phyloP scores from a whole-genome alignment of 2,113 vertebrate species.

The Paradoxurus hermaphroditus region DNA sequence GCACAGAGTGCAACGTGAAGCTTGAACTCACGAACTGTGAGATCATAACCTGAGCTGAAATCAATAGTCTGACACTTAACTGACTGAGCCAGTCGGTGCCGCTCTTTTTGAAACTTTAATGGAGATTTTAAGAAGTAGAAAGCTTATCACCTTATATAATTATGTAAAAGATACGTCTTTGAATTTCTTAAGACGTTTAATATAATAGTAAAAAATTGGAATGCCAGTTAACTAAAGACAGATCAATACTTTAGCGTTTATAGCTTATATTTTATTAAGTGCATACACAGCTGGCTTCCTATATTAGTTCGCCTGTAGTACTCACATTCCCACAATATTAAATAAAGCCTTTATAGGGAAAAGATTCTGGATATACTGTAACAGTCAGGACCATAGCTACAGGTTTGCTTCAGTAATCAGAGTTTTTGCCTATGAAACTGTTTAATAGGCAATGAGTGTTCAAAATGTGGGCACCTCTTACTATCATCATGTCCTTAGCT shows the following conservation, averaged over 20 bases:
- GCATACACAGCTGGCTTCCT: not conserved
- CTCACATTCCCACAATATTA: not conserved
- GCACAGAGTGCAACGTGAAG: no score
- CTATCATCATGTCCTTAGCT: not conserved
- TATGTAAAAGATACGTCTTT: not conserved
- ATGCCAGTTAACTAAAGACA: not conserved
- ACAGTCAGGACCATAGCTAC: not conserved
- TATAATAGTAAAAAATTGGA: not conserved
- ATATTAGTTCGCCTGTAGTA: not conserved
- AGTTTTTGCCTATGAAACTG: not conserved
- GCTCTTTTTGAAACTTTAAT: not conserved
- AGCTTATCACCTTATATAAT: not conserved
- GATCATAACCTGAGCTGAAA: no score
- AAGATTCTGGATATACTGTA: not conserved
- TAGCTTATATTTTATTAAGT: not conserved
- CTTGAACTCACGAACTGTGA: no score
- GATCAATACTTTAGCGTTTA: not conserved
- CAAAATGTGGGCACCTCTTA: not conserved
- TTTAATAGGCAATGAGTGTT: not conserved
- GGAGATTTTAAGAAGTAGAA: not conserved
- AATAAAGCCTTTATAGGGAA: not conserved
- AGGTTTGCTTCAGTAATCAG: not conserved
- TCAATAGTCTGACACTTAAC: no score
- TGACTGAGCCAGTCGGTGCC: no score
- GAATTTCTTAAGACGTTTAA: not conserved